Evolutionary conservation across 2,797 vertebrate genomes (phyloP).

Genomic region (Lepilemur septentrionalis): DNA sequence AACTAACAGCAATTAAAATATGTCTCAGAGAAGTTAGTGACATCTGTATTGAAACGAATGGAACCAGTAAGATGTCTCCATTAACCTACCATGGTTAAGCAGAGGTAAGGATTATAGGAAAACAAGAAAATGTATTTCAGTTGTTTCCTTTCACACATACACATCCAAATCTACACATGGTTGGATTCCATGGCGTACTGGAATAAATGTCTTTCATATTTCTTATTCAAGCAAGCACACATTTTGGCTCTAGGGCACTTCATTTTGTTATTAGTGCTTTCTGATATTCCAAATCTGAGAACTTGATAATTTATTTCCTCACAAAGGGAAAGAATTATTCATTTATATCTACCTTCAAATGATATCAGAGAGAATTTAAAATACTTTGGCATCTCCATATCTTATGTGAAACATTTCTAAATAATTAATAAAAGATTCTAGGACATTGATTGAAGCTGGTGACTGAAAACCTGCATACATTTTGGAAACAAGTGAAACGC

Average conservation of each 20-base stretch:
- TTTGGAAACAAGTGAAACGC: background rate
- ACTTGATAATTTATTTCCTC: constrained; percentile 15
- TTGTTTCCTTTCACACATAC: background rate
- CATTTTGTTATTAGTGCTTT: constrained; percentile 4
- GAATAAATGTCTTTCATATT: background rate
- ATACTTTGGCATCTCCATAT: background rate
- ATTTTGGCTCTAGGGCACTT: background rate
- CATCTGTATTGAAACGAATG: constrained; percentile 38
- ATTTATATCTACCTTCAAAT: background rate
- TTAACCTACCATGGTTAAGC: background rate
- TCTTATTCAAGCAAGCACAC: background rate
- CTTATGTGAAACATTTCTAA: constrained; percentile 43
- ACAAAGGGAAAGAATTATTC: constrained; percentile 6
- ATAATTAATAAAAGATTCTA: constrained; percentile 44
- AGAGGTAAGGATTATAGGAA: background rate
- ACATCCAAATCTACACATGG: background rate
- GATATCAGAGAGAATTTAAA: constrained; percentile 13
- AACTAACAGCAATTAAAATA: constrained; percentile 66
- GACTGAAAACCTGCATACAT: background rate
- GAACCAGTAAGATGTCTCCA: background rate
- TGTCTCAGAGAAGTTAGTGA: constrained; percentile 23
- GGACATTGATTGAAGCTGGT: background rate
- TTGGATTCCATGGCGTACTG: background rate
- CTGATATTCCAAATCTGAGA: constrained; percentile 36
- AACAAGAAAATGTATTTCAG: background rate